phyloP scores from a whole-genome alignment of 2,797 vertebrate species.

The Thalassophryne amazonica region DNA sequence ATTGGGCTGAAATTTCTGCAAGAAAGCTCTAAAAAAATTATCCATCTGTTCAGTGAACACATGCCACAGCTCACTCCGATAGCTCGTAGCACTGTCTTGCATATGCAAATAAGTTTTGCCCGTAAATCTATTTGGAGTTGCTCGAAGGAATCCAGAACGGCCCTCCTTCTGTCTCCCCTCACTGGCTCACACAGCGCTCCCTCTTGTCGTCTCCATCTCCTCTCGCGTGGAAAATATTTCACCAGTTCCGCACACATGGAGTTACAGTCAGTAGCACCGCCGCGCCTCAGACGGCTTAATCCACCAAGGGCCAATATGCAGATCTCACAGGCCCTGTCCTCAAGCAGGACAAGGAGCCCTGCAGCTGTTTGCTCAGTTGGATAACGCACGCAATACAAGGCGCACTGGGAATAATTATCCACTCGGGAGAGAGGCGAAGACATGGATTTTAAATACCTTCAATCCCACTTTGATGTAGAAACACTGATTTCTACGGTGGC shows the following conservation, averaged over 20 bases:
- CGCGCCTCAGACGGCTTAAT: conserved; percentile 47
- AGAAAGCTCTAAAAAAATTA: conserved; percentile 74
- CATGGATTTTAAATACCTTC: conserved; percentile 13
- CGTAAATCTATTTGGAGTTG: conserved; percentile 84
- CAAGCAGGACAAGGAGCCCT: conserved; percentile 51
- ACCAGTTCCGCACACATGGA: conserved; percentile 72
- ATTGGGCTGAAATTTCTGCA: conserved; percentile 76
- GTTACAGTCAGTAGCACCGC: conserved; percentile 46
- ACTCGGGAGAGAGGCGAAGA: conserved; percentile 19
- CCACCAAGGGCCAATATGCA: conserved; percentile 74
- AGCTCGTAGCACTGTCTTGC: conserved; percentile 79
- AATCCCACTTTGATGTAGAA: conserved; percentile 9
- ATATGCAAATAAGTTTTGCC: conserved; percentile 88
- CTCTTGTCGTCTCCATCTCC: conserved; percentile 66
- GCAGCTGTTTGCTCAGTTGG: conserved; percentile 58
- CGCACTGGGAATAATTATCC: conserved; percentile 55
- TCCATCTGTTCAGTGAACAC: conserved; percentile 79
- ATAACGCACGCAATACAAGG: conserved; percentile 49
- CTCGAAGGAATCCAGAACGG: conserved; percentile 87
- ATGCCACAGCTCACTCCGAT: conserved; percentile 70
- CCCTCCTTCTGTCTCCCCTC: conserved; percentile 85
- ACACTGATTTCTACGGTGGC: neutral
- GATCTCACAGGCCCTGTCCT: conserved; percentile 57
- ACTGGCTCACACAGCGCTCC: conserved; percentile 55
- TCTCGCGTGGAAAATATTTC: conserved; percentile 75